Conservation (phyloP, 2,797 vertebrate species). For the Cephalopachus bancanus region DNA sequence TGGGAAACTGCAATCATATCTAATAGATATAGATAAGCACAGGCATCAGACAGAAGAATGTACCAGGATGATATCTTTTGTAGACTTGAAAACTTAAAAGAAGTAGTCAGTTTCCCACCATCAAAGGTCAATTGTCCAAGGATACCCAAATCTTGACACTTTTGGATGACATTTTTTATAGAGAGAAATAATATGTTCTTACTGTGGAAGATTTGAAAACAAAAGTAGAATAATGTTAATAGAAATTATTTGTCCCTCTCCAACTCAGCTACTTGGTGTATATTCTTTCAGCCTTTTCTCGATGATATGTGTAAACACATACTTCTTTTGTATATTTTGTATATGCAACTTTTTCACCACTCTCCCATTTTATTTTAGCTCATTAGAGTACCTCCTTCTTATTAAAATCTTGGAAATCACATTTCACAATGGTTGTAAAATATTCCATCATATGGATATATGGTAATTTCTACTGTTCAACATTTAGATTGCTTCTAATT, state of each 20-base stretch:
- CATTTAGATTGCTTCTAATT: constrained; percentile 58
- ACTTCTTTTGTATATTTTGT: neutral
- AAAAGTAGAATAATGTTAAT: neutral
- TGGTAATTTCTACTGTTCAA: constrained; percentile 61
- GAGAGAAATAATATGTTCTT: neutral
- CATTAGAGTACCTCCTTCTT: neutral
- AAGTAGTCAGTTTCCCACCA: neutral
- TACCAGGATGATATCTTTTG: neutral
- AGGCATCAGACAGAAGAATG: neutral
- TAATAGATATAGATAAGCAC: neutral
- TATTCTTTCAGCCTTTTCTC: neutral
- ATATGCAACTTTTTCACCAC: neutral
- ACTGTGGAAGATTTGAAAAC: neutral
- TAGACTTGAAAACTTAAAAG: constrained; percentile 8
- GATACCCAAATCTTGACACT: neutral
- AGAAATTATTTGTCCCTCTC: neutral
- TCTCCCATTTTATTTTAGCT: constrained; percentile 27
- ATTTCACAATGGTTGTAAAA: constrained; percentile 47
- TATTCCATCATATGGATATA: constrained; percentile 37
- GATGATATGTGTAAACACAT: neutral
- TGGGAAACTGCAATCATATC: neutral
- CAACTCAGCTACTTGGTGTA: neutral
- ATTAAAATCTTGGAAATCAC: constrained; percentile 48
- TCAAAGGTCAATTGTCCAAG: neutral
- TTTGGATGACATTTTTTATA: constrained; percentile 9